Percentiles rank a stretch among this genome's conserved stretches.
Conservation (phyloP, 2,888 invertebrate genomes). For the Therioaphis trifolii region DNA sequence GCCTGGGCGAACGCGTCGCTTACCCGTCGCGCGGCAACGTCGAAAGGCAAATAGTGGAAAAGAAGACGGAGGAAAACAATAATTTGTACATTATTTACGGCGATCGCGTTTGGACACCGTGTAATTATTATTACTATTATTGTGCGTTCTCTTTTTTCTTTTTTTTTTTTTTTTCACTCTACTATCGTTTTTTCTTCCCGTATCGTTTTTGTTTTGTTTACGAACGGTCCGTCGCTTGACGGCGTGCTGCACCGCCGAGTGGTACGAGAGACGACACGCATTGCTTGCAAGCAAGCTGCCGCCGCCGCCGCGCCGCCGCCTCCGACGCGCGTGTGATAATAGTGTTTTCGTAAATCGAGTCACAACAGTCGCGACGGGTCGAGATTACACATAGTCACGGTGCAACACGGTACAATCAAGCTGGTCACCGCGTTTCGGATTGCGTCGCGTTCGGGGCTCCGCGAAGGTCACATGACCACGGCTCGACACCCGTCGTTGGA, state of each 20-base stretch:
- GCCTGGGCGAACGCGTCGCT: constrained; percentile 69
- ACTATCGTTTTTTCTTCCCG: constrained; percentile 51
- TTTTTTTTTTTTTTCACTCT: constrained; percentile 1
- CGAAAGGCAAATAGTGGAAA: constrained; percentile 67
- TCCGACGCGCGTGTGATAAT: constrained; percentile 56
- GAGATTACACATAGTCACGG: too few relatives aligned
- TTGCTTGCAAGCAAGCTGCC: constrained; percentile 52
- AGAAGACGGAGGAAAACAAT: constrained; percentile 73
- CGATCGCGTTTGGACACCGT: not conserved
- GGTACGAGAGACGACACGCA: not conserved
- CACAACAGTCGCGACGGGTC: too few relatives aligned
- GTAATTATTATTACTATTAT: not conserved
- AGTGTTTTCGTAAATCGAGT: constrained; percentile 52
- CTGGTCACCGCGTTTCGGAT: constrained; percentile 6
- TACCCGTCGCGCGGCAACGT: constrained; percentile 68
- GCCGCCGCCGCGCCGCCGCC: constrained; percentile 25
- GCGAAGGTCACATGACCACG: constrained; percentile 61
- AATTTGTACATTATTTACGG: too few relatives aligned
- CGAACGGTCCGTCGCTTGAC: constrained; percentile 70
- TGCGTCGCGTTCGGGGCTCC: constrained; percentile 38
- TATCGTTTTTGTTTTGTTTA: constrained; percentile 81
- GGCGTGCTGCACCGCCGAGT: constrained; percentile 12
- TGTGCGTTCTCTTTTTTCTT: constrained; percentile 15
- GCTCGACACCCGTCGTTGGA: constrained; percentile 67
- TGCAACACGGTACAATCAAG: too few relatives aligned